Percentiles rank a stretch among this genome's conserved stretches.
phyloP scores from a whole-genome alignment of 2,888 invertebrate genomes.

The Andrena trimmerana region DNA sequence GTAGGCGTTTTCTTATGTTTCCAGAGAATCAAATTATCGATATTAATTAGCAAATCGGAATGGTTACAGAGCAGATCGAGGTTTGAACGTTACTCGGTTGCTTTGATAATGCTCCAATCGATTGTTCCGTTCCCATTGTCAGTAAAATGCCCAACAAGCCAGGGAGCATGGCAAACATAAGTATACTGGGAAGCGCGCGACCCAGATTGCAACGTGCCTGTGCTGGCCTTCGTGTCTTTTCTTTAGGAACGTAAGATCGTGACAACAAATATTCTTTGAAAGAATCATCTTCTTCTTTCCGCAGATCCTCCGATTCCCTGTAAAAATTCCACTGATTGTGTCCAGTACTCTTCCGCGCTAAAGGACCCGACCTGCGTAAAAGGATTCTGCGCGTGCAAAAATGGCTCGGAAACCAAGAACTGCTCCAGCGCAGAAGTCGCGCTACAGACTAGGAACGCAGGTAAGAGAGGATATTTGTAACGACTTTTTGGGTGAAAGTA shows the following conservation, averaged over 20 bases:
- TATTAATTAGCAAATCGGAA: not conserved
- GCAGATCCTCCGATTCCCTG: conserved; percentile 70
- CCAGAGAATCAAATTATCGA: not conserved
- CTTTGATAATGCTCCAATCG: not conserved
- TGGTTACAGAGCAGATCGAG: not conserved
- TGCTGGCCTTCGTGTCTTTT: not conserved
- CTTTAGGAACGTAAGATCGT: too few species aligned
- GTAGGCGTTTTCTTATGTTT: not conserved
- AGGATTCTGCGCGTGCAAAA: conserved; percentile 65
- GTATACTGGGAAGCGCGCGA: not conserved
- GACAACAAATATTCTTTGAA: too few species aligned
- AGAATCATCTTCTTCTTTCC: conserved; percentile 21
- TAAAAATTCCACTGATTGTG: conserved; percentile 36
- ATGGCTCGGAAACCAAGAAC: conserved; percentile 11
- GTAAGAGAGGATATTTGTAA: conserved; percentile 17
- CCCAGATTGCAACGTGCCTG: not conserved
- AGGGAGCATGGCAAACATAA: not conserved
- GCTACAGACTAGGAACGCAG: conserved; percentile 18
- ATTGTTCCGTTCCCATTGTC: conserved; percentile 7
- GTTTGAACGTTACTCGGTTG: not conserved
- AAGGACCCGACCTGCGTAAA: conserved; percentile 51
- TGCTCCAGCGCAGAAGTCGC: conserved; percentile 51
- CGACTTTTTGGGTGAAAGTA: too few species aligned
- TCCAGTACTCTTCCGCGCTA: not conserved
- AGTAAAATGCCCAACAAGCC: not conserved